A percentile compares a stretch with the other conserved stretches of the same genome.
These are phyloP conservation scores for Halcyon smyrnensis DNA, from an alignment of 2,797 vertebrate genomes.

Conservation along the genomic window DNA sequence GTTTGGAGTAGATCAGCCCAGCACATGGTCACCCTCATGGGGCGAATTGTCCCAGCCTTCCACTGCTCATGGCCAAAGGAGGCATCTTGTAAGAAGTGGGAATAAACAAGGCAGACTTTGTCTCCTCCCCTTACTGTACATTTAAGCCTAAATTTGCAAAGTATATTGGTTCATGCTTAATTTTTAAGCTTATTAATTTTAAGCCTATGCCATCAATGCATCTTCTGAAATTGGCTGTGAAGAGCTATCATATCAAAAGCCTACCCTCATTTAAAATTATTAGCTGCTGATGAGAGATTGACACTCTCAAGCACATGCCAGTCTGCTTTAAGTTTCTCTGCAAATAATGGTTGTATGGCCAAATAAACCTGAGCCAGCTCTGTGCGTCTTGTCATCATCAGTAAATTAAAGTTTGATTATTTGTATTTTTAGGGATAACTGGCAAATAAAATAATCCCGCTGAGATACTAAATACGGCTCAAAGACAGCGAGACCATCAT, in stretches of 20 bases:
- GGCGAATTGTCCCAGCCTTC: not conserved
- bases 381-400: not conserved
- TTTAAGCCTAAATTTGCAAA: not conserved
- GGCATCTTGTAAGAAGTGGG: not conserved
- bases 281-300: not conserved
- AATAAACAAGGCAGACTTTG: not conserved
- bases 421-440: not conserved
- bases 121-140: not conserved
- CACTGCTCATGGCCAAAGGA: not conserved
- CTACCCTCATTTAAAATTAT: not conserved
- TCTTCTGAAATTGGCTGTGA: not conserved
- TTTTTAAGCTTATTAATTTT: not conserved
- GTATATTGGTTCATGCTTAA: not conserved
- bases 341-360: not conserved
- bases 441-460: not conserved
- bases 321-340: not conserved
- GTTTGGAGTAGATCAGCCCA: not conserved
- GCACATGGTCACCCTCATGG: not conserved
- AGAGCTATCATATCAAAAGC: not conserved
- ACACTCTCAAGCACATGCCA: not conserved
- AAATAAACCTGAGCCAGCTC: not conserved
- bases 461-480: not conserved
- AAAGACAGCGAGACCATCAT: not conserved
- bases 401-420: not conserved
- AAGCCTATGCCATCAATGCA: not conserved